Percentiles rank a stretch among this genome's conserved stretches.
phyloP scores from a whole-genome alignment of 2,888 invertebrate species.

The Galerucella calmariensis region DNA sequence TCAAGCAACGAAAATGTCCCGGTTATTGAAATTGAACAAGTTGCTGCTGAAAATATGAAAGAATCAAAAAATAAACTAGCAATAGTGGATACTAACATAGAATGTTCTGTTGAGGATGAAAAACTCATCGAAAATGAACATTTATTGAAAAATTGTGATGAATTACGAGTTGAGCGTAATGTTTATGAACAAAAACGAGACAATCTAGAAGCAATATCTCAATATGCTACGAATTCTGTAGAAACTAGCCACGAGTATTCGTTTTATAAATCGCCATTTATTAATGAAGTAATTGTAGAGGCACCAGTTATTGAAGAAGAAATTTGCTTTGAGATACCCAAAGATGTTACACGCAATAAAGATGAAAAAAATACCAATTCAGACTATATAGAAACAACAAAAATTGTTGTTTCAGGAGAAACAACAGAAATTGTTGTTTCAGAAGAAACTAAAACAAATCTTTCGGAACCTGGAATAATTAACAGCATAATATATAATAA shows the following conservation, averaged over 20 bases:
- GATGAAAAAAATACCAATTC: background rate
- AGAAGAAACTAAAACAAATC: background rate
- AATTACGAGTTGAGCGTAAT: background rate
- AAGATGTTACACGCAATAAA: background rate
- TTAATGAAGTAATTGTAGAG: conserved; percentile 5
- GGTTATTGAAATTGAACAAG: background rate
- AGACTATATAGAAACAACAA: background rate
- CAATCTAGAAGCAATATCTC: background rate
- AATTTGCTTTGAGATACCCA: background rate
- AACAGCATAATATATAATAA: conserved; percentile 5
- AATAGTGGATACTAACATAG: background rate
- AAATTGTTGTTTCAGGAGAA: background rate
- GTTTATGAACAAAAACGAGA: background rate
- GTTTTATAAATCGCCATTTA: background rate
- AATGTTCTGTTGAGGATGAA: background rate
- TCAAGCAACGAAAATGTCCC: background rate
- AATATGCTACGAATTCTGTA: background rate
- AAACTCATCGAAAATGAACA: background rate
- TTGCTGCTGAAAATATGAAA: background rate
- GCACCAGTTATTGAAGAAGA: background rate
- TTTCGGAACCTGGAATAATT: conserved; percentile 2
- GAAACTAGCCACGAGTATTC: background rate
- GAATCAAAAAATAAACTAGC: background rate
- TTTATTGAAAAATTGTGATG: background rate
- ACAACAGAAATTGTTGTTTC: background rate